Conservation (phyloP, 2,113 vertebrate species). For the Erpornis zantholeuca region DNA sequence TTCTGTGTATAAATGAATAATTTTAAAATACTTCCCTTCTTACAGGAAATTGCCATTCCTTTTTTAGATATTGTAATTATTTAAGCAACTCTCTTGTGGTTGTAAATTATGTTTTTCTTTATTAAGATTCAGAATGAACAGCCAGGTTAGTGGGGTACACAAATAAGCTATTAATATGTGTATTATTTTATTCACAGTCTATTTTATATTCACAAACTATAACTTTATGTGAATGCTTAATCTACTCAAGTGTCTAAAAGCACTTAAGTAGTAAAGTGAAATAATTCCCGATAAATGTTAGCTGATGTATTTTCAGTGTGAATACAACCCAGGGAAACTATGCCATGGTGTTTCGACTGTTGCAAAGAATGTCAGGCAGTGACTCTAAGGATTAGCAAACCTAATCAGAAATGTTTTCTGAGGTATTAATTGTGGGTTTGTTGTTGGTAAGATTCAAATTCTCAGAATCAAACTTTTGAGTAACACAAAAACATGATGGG, state of each 20-base stretch:
- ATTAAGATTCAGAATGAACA: neutral
- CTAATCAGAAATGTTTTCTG: neutral
- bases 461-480: neutral
- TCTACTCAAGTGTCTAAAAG: neutral
- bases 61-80: neutral
- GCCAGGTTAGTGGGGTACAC: neutral
- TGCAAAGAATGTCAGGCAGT: neutral
- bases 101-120: neutral
- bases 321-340: neutral
- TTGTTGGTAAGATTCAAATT: neutral
- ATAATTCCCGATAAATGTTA: neutral
- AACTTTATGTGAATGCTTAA: neutral
- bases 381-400: neutral
- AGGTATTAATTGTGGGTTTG: neutral
- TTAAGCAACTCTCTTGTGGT: neutral
- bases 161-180: neutral
- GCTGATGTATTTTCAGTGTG: neutral
- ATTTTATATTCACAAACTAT: neutral
- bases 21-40: neutral
- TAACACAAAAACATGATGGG: neutral
- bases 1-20: neutral
- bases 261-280: neutral
- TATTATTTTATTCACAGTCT: neutral
- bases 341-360: neutral
- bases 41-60: neutral